Evolutionary conservation across 2,797 vertebrate species (phyloP).

Genomic region (Sibirionetta formosa): DNA sequence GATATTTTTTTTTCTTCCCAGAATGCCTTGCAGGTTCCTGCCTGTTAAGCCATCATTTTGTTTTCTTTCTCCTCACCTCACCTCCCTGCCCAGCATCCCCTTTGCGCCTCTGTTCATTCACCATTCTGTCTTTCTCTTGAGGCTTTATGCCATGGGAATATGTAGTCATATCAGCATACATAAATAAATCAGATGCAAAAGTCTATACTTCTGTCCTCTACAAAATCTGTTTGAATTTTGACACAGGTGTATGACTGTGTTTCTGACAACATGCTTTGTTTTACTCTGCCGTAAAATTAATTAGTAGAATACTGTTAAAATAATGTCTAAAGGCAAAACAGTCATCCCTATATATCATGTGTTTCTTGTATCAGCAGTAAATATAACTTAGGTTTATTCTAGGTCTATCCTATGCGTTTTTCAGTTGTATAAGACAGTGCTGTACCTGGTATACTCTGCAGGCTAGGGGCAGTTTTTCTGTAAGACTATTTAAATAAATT

Average conservation of each 20-base stretch:
- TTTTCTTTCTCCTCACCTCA: background rate
- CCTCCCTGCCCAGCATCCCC: rapidly evolving
- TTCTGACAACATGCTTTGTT: background rate
- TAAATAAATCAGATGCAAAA: background rate
- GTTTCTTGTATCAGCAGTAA: background rate
- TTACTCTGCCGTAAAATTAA: slow-evolving; percentile 25
- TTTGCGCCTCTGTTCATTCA: background rate
- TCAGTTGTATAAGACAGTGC: background rate
- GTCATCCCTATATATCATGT: background rate
- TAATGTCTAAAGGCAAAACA: slow-evolving; percentile 28
- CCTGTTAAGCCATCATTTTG: background rate
- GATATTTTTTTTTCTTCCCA: background rate
- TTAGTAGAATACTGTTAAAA: slow-evolving; percentile 27
- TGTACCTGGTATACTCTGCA: background rate
- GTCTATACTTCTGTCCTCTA: background rate
- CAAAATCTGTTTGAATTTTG: background rate
- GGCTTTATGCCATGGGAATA: background rate
- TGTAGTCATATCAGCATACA: no score
- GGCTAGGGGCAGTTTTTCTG: background rate
- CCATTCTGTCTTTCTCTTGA: background rate
- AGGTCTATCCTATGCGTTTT: background rate
- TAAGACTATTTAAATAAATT: background rate
- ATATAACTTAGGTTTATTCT: slow-evolving; percentile 9
- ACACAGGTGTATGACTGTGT: rapidly evolving
- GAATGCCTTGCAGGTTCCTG: background rate